A percentile compares a stretch with the other conserved stretches of the same genome.
These are phyloP conservation scores for Cherax destructor DNA, from an alignment of 1,140 invertebrate species.

Conservation along the genomic window DNA sequence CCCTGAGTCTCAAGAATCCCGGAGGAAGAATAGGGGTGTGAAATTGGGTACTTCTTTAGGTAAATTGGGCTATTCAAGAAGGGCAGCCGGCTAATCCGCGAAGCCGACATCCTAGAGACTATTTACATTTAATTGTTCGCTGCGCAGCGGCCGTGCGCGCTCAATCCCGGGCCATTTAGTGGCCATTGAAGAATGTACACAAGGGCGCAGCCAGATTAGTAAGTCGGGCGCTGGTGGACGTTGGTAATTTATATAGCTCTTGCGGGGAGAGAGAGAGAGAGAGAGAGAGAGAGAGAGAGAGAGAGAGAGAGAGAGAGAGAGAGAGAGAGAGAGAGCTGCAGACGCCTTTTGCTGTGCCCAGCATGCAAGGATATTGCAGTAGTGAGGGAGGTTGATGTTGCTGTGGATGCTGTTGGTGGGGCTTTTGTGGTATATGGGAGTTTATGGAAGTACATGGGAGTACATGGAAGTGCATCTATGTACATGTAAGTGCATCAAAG, in stretches of 20 bases:
- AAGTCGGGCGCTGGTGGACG: not conserved
- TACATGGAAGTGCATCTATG: too few species aligned
- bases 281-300: not conserved
- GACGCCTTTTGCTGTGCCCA: too few species aligned
- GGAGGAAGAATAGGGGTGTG: slow-evolving; percentile 1
- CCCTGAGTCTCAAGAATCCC: not conserved
- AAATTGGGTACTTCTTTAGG: slow-evolving; percentile 61
- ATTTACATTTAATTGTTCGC: slow-evolving; percentile 60
- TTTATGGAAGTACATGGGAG: too few species aligned
- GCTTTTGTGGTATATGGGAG: too few species aligned
- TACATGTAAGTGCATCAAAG: too few species aligned
- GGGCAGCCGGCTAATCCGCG: slow-evolving; percentile 5
- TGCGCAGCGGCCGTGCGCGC: not conserved
- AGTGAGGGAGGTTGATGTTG: too few species aligned
- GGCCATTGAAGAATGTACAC: slow-evolving; percentile 6
- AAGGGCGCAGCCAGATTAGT: slow-evolving; percentile 10
- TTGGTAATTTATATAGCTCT: not conserved
- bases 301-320: too few species aligned
- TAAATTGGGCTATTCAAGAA: slow-evolving; percentile 52
- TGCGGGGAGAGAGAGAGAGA: not conserved
- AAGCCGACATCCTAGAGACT: slow-evolving; percentile 12
- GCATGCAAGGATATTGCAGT: too few species aligned
- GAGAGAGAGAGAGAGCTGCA: too few species aligned
- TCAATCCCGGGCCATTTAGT: not conserved
- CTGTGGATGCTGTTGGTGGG: too few species aligned